phyloP scores from a whole-genome alignment of 2,888 invertebrate species.

The Drosophila mayaguana region DNA sequence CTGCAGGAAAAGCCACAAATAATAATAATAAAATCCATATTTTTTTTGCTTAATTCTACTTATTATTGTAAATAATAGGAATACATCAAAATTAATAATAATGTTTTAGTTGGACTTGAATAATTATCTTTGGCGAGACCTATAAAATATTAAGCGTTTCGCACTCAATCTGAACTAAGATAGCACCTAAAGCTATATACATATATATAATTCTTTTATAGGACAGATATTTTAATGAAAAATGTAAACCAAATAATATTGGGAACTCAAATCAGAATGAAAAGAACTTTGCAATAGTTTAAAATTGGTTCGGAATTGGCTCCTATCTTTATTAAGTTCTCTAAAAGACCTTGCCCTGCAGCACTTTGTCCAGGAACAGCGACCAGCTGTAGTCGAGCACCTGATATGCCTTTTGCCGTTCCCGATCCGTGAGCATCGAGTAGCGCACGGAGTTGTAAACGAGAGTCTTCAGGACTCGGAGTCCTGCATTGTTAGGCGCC shows the following conservation, averaged over 20 bases:
- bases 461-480: conserved; percentile 87
- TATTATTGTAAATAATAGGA: neutral
- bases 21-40: too few species aligned
- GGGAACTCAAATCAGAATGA: too few species aligned
- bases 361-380: conserved; percentile 74
- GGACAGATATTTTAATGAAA: too few species aligned
- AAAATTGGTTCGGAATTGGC: neutral
- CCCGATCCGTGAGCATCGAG: conserved; percentile 69
- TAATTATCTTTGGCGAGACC: too few species aligned
- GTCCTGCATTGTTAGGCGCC: conserved; percentile 87
- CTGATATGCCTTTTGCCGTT: conserved; percentile 65
- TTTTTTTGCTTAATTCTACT: neutral
- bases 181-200: too few species aligned
- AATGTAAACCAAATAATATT: too few species aligned
- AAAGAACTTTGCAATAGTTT: neutral
- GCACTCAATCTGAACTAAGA: too few species aligned
- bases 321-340: neutral
- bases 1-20: neutral
- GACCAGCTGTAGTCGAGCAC: conserved; percentile 77
- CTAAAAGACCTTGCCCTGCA: conserved; percentile 71
- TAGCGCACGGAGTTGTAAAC: conserved; percentile 87
- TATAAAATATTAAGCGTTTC: too few species aligned
- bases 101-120: too few species aligned
- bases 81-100: too few species aligned
- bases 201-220: too few species aligned